These are phyloP conservation scores for Grantiella picta DNA, from an alignment of 2,113 vertebrate genomes.

Conservation along the genomic window DNA sequence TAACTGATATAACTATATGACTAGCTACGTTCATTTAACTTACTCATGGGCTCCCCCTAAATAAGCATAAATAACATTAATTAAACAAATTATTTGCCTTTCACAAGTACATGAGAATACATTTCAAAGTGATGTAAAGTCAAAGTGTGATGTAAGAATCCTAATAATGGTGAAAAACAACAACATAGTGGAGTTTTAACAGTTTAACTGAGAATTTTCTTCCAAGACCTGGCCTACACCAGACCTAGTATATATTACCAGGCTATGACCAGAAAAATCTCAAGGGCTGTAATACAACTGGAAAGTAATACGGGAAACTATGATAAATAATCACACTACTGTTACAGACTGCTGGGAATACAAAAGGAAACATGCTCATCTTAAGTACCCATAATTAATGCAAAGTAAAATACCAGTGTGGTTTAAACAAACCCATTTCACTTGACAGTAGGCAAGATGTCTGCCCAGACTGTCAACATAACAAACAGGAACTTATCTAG, in stretches of 20 bases:
- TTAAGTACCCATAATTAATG: neutral
- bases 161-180: neutral
- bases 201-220: neutral
- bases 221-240: neutral
- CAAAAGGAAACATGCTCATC: neutral
- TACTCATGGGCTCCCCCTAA: neutral
- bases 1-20: neutral
- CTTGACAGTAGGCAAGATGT: neutral
- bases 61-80: neutral
- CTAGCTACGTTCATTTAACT: neutral
- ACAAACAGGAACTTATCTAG: neutral
- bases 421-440: neutral
- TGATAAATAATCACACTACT: neutral
- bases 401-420: neutral
- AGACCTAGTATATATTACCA: neutral
- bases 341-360: neutral
- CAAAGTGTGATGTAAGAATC: neutral
- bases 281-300: neutral
- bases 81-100: neutral
- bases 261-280: neutral
- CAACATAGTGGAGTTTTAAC: neutral
- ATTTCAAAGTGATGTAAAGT: neutral
- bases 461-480: neutral
- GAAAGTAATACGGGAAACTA: neutral
- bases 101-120: neutral